Evolutionary conservation across 1,140 invertebrate species (phyloP), one percentile per base, ranked within the genome.

Genomic region (Heliconius melpomene): DNA sequence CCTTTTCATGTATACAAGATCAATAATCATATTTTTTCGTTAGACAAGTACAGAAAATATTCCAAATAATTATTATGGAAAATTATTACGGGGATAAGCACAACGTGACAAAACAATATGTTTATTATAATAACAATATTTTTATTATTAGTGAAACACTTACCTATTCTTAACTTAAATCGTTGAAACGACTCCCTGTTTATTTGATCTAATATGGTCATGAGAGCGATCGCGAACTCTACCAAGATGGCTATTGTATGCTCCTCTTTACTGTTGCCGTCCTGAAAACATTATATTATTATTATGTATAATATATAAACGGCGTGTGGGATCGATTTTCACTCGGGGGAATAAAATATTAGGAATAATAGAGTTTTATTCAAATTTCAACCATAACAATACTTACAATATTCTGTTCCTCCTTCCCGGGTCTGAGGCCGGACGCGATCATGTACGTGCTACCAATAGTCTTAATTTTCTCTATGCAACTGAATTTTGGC

Each of bases 381-480:
- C 2, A 20, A 20, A 52, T 46, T 13, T 3, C 11, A 13, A 13
- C 40, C 3, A 13, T 13, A 52, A 18, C 18, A 52, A 52, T 23
- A 23, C 46, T 52, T 85, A 91, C 88, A 89, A 95, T 95, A 74
- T 95, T 95, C 73, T 95, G 95, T 81, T 97, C 96, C 88, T 98
- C 97, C 87, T 98, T 98, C 38, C 98, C 98, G 1, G 98, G 98
- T 78, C 97, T 96, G 16, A 99, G 94, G 0, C 99, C 99, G 9
- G 98, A 98, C 1, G 99, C 99, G 52, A 99, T 96, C 99, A 99
- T 99, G 87, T 99, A 99, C 1, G 98, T 99, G 90, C 98, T 98
- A 18, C 98, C 98, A 79, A 99, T 99, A 0, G 99, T 99, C 93
- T 99, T 99, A 72, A 99, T 99, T 93, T 99, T 99, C 94, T 99